Percentiles rank a stretch among this genome's conserved stretches.
Conservation (phyloP, 2,888 invertebrate genomes). For the Ptilodon capucinus region DNA sequence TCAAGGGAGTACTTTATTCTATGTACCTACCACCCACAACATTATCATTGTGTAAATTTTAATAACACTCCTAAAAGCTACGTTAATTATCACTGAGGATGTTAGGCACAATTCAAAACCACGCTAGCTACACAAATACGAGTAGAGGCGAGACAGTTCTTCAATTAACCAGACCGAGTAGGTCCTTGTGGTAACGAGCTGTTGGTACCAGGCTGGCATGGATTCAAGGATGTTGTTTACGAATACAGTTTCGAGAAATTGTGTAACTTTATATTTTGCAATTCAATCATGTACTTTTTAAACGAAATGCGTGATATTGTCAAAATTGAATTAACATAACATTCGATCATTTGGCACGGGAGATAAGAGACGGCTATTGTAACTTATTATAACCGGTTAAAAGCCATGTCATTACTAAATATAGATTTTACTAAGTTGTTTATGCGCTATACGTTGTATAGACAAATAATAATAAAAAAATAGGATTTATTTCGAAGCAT, state of each 20-base stretch:
- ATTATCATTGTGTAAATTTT: too few species aligned
- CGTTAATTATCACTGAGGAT: constrained; percentile 22
- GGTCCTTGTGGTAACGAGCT: constrained; percentile 30
- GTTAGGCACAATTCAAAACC: constrained; percentile 8
- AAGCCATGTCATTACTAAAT: not conserved
- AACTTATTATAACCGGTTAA: not conserved
- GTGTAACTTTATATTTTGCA: not conserved
- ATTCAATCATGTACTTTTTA: not conserved
- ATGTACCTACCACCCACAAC: too few species aligned
- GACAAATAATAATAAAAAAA: too few species aligned
- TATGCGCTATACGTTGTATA: not conserved
- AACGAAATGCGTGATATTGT: not conserved
- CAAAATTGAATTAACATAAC: not conserved
- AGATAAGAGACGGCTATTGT: not conserved
- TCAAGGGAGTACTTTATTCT: too few species aligned
- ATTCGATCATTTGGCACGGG: not conserved
- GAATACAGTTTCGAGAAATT: not conserved
- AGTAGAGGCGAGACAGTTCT: constrained; percentile 17
- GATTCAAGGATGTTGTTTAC: not conserved
- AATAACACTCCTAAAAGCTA: constrained; percentile 6
- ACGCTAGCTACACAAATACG: constrained; percentile 15
- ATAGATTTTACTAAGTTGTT: not conserved
- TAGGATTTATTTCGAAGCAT: not conserved
- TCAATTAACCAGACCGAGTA: constrained; percentile 29
- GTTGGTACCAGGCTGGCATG: constrained; percentile 1